Base-by-base conservation (phyloP, 1,140 invertebrate species). In the Bombyx mandarina region DNA sequence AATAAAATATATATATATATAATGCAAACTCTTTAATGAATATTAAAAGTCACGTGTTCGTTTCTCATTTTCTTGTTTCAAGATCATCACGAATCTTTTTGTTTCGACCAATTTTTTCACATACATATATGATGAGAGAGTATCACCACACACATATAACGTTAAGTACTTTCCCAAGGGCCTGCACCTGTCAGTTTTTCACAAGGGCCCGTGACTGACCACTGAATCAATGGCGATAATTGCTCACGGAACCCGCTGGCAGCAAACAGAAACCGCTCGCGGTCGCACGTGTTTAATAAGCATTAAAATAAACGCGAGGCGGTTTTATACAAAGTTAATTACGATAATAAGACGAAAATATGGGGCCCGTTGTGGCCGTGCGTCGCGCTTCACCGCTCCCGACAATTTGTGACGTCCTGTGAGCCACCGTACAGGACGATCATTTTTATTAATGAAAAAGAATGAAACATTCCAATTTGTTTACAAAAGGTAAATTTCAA, bases 161-260 rank as follows among this genome's bases (percentile, higher is more conserved):
- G 52, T 58, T 54, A 56, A 51, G 22, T 9, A 55, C n/a, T 63
- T 58, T 49, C 50, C 57, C 56, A 43, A 55, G 56, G 22, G 46
- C 43, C 54, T 56, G 58, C 78, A 81, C 80, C 80, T 79, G 77
- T 65, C 61, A 44, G 48, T 45, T 65, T 66, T 69, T 49, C 61
- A 22, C 43, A 57, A 43, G 43, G 53, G 50, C 61, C 49, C 49
- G 46, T 48, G 60, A 57, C 22, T 54, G 62, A 85, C 82, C 82
- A 57, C 82, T 76, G 73, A 78, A 77, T 83, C 79, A 83, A 83
- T 86, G 73, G 82, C 67, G 82, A 86, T 86, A 86, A 86, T 86
- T 79, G 74, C 58, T 58, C 49, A 52, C 60, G 63, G 57, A 71
- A 72, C 68, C 56, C 61, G 63, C 66, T 64, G 56, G 59, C 65